A percentile compares a stretch with the other conserved stretches of the same genome.
These are phyloP conservation scores for Acleris cristana DNA, from an alignment of 2,888 invertebrate species.

Conservation along the genomic window DNA sequence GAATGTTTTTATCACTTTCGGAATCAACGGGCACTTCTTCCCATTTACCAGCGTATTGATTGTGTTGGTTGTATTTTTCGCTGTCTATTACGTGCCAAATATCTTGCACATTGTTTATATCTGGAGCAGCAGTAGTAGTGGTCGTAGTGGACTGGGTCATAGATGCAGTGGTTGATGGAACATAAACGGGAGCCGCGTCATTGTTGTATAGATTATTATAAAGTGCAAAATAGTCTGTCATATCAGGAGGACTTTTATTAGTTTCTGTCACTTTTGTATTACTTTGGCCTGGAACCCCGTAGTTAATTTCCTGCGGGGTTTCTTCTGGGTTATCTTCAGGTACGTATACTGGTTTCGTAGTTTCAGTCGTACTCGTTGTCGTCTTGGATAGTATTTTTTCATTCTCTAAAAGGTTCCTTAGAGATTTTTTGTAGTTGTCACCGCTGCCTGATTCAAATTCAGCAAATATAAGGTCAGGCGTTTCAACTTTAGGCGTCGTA, in stretches of 20 bases:
- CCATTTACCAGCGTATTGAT: constrained; percentile 64
- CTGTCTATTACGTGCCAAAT: constrained; percentile 79
- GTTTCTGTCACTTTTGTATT: constrained; percentile 41
- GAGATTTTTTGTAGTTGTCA: constrained; percentile 63
- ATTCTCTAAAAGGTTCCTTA: constrained; percentile 70
- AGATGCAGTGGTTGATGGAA: constrained; percentile 47
- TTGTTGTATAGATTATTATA: constrained; percentile 64
- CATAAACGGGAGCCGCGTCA: constrained; percentile 51
- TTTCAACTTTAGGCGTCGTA: constrained; percentile 54
- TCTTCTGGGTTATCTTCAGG: constrained; percentile 57
- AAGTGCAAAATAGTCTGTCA: constrained; percentile 63
- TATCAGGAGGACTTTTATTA: constrained; percentile 49
- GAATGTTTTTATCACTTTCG: constrained; percentile 42
- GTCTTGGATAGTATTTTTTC: constrained; percentile 58
- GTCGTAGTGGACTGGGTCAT: constrained; percentile 41
- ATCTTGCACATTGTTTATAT: constrained; percentile 63
- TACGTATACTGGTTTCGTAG: constrained; percentile 64
- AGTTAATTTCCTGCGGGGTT: constrained; percentile 48
- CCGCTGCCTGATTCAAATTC: constrained; percentile 71
- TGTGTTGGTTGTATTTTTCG: constrained; percentile 64
- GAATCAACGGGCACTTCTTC: constrained; percentile 59
- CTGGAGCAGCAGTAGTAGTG: constrained; percentile 52
- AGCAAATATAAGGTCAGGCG: constrained; percentile 77
- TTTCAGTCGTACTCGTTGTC: constrained; percentile 50
- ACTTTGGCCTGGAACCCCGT: constrained; percentile 49